Evolutionary conservation across 2,113 vertebrate species (phyloP).

Genomic region (Brachyhypopomus gauderio): DNA sequence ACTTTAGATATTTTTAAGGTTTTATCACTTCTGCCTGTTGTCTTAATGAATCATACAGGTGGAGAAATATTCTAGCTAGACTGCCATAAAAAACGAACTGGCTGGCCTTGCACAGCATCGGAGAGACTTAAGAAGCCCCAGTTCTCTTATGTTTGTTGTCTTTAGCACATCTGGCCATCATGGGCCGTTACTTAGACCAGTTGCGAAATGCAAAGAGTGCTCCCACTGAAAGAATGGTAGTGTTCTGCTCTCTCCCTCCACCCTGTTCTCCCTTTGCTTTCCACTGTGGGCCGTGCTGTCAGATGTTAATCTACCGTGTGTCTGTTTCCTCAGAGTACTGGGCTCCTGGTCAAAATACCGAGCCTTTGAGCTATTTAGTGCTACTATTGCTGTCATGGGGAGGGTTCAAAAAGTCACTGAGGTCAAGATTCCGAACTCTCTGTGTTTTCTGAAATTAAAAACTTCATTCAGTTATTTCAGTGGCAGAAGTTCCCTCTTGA

Average conservation of each 20-base stretch:
- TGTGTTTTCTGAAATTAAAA: conserved; percentile 20
- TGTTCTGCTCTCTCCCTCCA: conserved; percentile 15
- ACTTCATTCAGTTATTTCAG: conserved; percentile 9
- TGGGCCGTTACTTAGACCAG: conserved; percentile 39
- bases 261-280: conserved; percentile 34
- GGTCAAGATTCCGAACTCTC: conserved; percentile 25
- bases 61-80: conserved; percentile 37
- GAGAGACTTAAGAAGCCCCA: conserved; percentile 17
- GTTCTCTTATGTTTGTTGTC: conserved; percentile 46
- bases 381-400: conserved; percentile 24
- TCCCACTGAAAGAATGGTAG: conserved; percentile 43
- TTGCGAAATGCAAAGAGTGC: conserved; percentile 44
- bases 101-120: not conserved
- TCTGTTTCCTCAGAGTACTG: conserved; percentile 35
- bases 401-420: conserved; percentile 26
- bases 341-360: conserved; percentile 39
- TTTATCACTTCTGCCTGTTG: conserved; percentile 39
- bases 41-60: conserved; percentile 39
- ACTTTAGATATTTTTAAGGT: conserved; percentile 41
- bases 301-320: conserved; percentile 42
- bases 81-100: conserved; percentile 33
- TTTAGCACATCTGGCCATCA: conserved; percentile 43
- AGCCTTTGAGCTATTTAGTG: conserved; percentile 29
- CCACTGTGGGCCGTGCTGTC: conserved; percentile 29
- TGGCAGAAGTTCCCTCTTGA: not conserved